A percentile compares a stretch with the other conserved stretches of the same genome.
Conservation (phyloP, 1,140 invertebrate species). For the Agrilus planipennis region DNA sequence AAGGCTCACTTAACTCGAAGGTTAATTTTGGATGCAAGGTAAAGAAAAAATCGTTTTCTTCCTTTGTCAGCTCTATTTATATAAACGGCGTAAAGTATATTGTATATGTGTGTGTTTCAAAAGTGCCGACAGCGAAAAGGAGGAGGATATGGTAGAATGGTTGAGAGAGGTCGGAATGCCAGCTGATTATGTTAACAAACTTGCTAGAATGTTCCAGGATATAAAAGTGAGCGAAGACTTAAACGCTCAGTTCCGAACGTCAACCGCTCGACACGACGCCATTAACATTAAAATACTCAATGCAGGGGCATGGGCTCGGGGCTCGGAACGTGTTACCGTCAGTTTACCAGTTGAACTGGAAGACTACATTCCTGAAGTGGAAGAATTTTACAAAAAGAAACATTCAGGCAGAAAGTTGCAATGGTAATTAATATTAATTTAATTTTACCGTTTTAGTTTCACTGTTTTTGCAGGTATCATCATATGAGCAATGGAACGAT, state of each 20-base stretch:
- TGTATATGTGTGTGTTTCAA: too few species aligned
- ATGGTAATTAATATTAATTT: slow-evolving; percentile 47
- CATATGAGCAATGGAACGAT: slow-evolving; percentile 99
- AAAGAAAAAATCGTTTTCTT: background rate
- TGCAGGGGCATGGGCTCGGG: slow-evolving; percentile 93
- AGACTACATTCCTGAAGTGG: slow-evolving; percentile 96
- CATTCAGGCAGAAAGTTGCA: slow-evolving; percentile 96
- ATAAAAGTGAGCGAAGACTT: slow-evolving; percentile 98
- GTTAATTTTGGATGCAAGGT: slow-evolving; percentile 74
- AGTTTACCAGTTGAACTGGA: slow-evolving; percentile 94
- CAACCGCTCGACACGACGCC: slow-evolving; percentile 51
- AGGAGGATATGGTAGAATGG: slow-evolving; percentile 99
- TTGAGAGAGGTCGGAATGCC: slow-evolving; percentile 94
- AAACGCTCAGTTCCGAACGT: slow-evolving; percentile 63
- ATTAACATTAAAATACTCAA: slow-evolving; percentile 94
- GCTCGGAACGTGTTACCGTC: slow-evolving; percentile 87
- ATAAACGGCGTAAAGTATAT: too few species aligned
- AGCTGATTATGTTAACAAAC: slow-evolving; percentile 97
- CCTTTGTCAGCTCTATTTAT: too few species aligned
- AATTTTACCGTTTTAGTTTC: slow-evolving; percentile 2
- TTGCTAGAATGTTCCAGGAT: slow-evolving; percentile 96
- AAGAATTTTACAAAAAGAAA: slow-evolving; percentile 91
- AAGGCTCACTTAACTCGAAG: slow-evolving; percentile 95
- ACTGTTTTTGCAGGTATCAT: slow-evolving; percentile 55
- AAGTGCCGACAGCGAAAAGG: slow-evolving; percentile 97